Base-by-base conservation (phyloP, 1,140 invertebrate species). In the Philotrypesis tridentata region DNA sequence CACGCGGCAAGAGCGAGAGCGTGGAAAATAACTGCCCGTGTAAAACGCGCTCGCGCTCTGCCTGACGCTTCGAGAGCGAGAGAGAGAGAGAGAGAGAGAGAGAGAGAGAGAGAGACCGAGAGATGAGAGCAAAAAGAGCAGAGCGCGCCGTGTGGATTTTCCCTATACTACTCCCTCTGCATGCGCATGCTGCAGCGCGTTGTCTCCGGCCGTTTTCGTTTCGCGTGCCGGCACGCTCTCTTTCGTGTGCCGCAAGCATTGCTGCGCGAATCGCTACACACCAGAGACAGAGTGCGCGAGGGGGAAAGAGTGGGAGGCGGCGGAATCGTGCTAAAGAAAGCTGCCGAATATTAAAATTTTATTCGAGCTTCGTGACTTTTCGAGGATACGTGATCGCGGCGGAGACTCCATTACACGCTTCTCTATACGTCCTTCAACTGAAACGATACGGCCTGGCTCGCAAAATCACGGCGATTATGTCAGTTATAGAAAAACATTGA, bases 1-100 rank as follows among this genome's bases (percentile, higher is more conserved):
- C 33, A 37, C 4, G 33, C 33, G 33, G 31, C 74, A 71, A 27
- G 25, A 25, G 21, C 29, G 27, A 68, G 61, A 68, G 61, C 71
- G 31, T 43, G 80, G 71, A 80, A 80, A 80, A 80, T 80, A 80
- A 74, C 71, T 12, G 79, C 70, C 71, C 37, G 68, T 48, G 65
- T 31, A 67, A 78, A 37, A 33, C n/a, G 63, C 12, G 60, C 1
- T 37, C 12, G 40, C 40, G n/a, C n/a, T n/a, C n/a, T 43, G 40
- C 7, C 9, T 14, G 17, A 17, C 48, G 17, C 48, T 55, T n/a
- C 48, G 48, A 55, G 48, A n/a, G 48, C 12, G 12, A 43, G 40
- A 3, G 17, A 4, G 12, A 37, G 3, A 37, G 3, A 37, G 33
- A 43, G 40, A 43, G 40, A 17, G n/a, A n/a, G n/a, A n/a, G n/a